phyloP scores from a whole-genome alignment of 2,888 invertebrate genomes.

The Nemotelus pantherinus region DNA sequence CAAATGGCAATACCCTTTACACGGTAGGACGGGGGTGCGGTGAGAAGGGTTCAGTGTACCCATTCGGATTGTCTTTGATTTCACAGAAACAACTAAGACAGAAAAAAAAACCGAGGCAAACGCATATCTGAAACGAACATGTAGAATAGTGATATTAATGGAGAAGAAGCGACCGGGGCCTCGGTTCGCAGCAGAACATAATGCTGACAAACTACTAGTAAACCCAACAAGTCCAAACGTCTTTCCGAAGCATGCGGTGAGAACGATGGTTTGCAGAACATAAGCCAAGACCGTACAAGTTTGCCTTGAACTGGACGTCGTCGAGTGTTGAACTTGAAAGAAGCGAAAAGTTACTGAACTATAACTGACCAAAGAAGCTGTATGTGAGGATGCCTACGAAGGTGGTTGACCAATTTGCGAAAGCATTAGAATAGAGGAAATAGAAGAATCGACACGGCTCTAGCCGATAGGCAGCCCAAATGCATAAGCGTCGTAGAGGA shows the following conservation, averaged over 20 bases:
- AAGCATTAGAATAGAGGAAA: conserved; percentile 9
- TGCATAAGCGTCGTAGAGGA: too few species aligned
- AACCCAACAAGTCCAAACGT: conserved; percentile 18
- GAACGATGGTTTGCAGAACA: conserved; percentile 12
- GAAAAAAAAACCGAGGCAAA: too few species aligned
- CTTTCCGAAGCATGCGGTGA: background rate
- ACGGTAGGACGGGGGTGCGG: too few species aligned
- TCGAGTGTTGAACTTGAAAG: conserved; percentile 35
- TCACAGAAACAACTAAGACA: too few species aligned
- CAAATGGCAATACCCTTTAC: too few species aligned
- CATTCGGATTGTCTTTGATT: too few species aligned
- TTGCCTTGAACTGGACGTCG: conserved; percentile 31
- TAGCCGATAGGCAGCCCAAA: too few species aligned
- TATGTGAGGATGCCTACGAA: background rate
- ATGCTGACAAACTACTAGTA: background rate
- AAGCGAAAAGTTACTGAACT: conserved; percentile 21
- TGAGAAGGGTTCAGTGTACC: too few species aligned
- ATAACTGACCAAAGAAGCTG: background rate
- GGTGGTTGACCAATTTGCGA: conserved; percentile 11
- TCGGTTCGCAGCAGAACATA: too few species aligned
- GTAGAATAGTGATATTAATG: too few species aligned
- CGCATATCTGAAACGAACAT: too few species aligned
- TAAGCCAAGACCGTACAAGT: conserved; percentile 22
- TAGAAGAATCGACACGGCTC: background rate
- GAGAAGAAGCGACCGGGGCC: too few species aligned